Base-by-base conservation (phyloP, 2,113 vertebrate genomes). In the Calyptomena viridis region DNA sequence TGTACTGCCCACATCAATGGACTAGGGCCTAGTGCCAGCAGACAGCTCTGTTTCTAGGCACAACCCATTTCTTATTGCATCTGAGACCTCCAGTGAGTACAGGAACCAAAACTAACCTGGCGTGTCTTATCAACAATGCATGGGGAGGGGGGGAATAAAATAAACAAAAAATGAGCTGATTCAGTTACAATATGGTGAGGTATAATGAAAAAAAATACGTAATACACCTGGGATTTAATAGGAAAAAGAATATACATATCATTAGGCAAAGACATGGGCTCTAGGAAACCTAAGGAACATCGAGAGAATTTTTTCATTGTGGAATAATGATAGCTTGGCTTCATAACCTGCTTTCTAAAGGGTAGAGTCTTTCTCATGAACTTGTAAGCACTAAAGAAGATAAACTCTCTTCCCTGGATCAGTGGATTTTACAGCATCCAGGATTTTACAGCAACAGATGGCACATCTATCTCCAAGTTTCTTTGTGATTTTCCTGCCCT, bases 361-460 rank as follows among this genome's bases (percentile, higher is more conserved):
- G 11, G 44, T 19, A 82, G 47, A 78, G 60, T 53, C 23, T 56
- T 81, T 75, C 64, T 91, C 37, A 56, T 30, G 40, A 62, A 87
- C 72, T 22, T 37, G 1, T 68, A 78, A 67, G 69, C 39, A 89
- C 33, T 68, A 72, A 71, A 82, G 86, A 78, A 68, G 77, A 84
- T 53, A 82, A 89, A 87, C 25, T 55, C 56, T 89, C n/a, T 76
- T 93, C 59, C 33, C 73, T 68, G 81, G 47, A 76, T 91, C 37
- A 68, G 44, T 50, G 69, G 60, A 78, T 94, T 64, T 87, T 74
- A 81, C 53, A 91, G 52, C 20, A 42, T 58, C 21, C 44, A 52
- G n/a, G 28, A 85, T 89, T 87, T 95, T 62, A 89, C 12, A 82
- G 78, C 58, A 87, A 75, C 53, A 91, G 62, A 95, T 69, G 31